A percentile compares a stretch with the other conserved stretches of the same genome.
Evolutionary conservation across 2,888 invertebrate species (phyloP).

Genomic region (Hypena proboscidalis): DNA sequence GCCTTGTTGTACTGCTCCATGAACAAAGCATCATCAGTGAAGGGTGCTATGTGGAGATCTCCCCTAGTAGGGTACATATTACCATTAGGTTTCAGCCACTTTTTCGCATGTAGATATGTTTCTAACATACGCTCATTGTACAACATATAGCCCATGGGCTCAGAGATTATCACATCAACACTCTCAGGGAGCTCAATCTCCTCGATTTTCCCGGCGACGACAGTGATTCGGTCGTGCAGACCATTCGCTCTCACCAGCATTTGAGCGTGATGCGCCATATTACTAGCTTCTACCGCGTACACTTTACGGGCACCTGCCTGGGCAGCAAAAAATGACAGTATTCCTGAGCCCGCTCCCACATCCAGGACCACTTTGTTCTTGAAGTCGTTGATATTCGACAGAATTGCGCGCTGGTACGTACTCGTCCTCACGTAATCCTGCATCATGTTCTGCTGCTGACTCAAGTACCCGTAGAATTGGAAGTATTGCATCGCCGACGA

Average conservation of each 20-base stretch:
- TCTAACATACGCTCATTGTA: constrained; percentile 99
- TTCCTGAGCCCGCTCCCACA: constrained; percentile 99
- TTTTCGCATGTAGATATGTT: constrained; percentile 98
- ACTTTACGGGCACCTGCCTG: constrained; percentile 98
- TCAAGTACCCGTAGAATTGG: constrained; percentile 99
- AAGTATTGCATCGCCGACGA: constrained; percentile 99
- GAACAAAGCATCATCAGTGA: constrained; percentile 98
- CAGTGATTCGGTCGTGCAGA: constrained; percentile 93
- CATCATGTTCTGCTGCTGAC: constrained; percentile 99
- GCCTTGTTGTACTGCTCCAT: constrained; percentile 99
- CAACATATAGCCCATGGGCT: constrained; percentile 99
- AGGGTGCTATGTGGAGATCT: constrained; percentile 98
- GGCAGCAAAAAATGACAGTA: constrained; percentile 98
- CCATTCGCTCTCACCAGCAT: constrained; percentile 95
- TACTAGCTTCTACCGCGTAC: constrained; percentile 99
- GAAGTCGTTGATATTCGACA: constrained; percentile 97
- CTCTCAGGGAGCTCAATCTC: constrained; percentile 97
- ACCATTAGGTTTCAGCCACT: constrained; percentile 96
- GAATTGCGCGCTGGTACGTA: constrained; percentile 98
- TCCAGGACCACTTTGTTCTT: constrained; percentile 96
- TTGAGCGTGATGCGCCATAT: constrained; percentile 98
- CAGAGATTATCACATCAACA: constrained; percentile 98
- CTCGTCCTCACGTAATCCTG: constrained; percentile 99
- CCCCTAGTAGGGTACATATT: constrained; percentile 99
- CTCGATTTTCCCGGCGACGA: constrained; percentile 99